phyloP scores from a whole-genome alignment of 2,888 invertebrate species.

The Meghimatium bilineatum region DNA sequence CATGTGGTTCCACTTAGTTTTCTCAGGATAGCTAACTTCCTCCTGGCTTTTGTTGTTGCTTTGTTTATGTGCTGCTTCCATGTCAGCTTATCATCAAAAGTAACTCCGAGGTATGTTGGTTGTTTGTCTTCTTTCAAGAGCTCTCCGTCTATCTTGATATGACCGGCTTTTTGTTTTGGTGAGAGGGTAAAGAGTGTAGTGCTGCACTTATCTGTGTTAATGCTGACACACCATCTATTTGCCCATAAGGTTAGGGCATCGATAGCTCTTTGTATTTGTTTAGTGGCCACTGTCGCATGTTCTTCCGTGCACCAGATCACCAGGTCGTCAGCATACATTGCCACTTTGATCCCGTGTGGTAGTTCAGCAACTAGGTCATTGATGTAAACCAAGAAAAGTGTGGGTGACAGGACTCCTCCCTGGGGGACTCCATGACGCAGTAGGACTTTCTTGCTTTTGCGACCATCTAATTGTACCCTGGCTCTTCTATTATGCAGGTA shows the following conservation, averaged over 20 bases:
- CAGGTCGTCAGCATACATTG: conserved; percentile 48
- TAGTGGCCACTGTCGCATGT: conserved; percentile 47
- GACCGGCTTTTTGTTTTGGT: conserved; percentile 15
- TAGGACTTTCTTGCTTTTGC: conserved; percentile 4
- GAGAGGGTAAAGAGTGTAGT: conserved; percentile 41
- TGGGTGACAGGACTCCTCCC: conserved; percentile 32
- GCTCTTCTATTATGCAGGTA: conserved; percentile 39
- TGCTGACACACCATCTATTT: conserved; percentile 20
- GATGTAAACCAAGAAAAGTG: conserved; percentile 35
- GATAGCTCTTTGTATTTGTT: conserved; percentile 46
- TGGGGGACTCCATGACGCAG: conserved; percentile 41
- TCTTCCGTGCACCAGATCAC: too few relatives aligned
- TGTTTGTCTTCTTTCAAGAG: conserved; percentile 16
- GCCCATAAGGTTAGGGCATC: conserved; percentile 45
- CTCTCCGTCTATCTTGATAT: background rate
- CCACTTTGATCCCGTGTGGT: conserved; percentile 40
- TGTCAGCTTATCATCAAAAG: background rate
- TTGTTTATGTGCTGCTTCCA: background rate
- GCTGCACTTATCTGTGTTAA: conserved; percentile 36
- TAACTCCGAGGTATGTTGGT: conserved; percentile 34
- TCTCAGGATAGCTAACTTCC: background rate
- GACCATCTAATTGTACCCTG: conserved; percentile 24
- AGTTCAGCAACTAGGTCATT: conserved; percentile 36
- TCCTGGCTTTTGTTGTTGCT: background rate
- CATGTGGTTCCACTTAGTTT: background rate